phyloP scores from a whole-genome alignment of 1,140 invertebrate species.

The Myzus persicae region DNA sequence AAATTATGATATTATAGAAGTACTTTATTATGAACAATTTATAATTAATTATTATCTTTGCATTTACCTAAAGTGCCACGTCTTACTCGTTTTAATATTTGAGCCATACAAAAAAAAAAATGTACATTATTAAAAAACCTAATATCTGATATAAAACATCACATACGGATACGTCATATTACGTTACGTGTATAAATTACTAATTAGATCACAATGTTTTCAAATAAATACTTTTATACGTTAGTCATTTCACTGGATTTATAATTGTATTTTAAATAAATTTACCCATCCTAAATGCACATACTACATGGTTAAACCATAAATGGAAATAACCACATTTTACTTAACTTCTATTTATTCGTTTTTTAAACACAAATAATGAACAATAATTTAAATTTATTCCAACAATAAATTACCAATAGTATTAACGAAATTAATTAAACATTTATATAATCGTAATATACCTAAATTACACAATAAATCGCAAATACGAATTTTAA shows the following conservation, averaged over 20 bases:
- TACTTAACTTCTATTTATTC: background rate
- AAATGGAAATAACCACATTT: background rate
- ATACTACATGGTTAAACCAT: background rate
- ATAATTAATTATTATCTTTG: background rate
- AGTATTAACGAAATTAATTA: background rate
- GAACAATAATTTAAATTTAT: background rate
- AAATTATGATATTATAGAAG: no score
- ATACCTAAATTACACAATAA: background rate
- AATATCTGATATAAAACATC: background rate
- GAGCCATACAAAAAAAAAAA: background rate
- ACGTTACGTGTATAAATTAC: background rate
- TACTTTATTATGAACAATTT: no score
- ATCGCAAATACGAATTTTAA: no score
- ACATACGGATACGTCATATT: background rate
- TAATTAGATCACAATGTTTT: background rate
- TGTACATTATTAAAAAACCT: background rate
- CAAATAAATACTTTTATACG: background rate
- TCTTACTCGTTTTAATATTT: background rate
- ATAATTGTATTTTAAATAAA: conserved; percentile 27
- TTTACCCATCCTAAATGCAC: background rate
- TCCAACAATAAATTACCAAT: background rate
- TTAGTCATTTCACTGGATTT: background rate
- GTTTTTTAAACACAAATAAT: background rate
- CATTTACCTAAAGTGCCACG: no score
- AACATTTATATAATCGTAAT: background rate